phyloP scores from a whole-genome alignment of 2,888 invertebrate species.

The Noctua janthe region DNA sequence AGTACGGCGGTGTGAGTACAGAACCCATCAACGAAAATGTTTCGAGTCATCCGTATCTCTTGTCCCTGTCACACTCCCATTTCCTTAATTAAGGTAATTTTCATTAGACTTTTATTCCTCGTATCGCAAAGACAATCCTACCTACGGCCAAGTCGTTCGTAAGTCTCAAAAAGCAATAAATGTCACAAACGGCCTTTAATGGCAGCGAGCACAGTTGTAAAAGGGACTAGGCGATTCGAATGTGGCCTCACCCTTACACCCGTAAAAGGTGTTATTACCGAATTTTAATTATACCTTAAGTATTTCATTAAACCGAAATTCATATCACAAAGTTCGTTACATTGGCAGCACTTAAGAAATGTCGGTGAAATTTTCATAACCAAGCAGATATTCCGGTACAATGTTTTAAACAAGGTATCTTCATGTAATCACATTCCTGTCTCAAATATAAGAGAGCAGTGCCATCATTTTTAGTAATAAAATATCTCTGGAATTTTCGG shows the following conservation, averaged over 20 bases:
- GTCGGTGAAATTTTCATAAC: constrained; percentile 64
- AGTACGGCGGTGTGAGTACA: constrained; percentile 20
- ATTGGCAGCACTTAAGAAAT: constrained; percentile 59
- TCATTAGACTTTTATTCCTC: constrained; percentile 56
- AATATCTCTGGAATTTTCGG: constrained; percentile 52
- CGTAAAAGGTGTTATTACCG: constrained; percentile 61
- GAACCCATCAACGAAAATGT: constrained; percentile 27
- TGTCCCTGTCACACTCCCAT: constrained; percentile 25
- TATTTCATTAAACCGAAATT: constrained; percentile 65
- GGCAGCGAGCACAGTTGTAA: constrained; percentile 48
- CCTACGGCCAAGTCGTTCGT: constrained; percentile 52
- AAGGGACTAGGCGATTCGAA: constrained; percentile 46
- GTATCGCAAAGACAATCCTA: constrained; percentile 54
- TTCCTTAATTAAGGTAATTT: constrained; percentile 57
- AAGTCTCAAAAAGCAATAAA: constrained; percentile 63
- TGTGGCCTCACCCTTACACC: constrained; percentile 46
- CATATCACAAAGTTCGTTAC: constrained; percentile 45
- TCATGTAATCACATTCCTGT: constrained; percentile 64
- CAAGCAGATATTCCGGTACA: constrained; percentile 57
- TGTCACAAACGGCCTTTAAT: constrained; percentile 62
- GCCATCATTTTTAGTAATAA: constrained; percentile 52
- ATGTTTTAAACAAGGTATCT: constrained; percentile 59
- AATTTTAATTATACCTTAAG: constrained; percentile 63
- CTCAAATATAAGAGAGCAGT: constrained; percentile 57
- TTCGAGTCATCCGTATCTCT: constrained; percentile 15